A percentile compares a stretch with the other conserved stretches of the same genome.
phyloP scores from a whole-genome alignment of 2,888 invertebrate species.

The Athetis lepigone region DNA sequence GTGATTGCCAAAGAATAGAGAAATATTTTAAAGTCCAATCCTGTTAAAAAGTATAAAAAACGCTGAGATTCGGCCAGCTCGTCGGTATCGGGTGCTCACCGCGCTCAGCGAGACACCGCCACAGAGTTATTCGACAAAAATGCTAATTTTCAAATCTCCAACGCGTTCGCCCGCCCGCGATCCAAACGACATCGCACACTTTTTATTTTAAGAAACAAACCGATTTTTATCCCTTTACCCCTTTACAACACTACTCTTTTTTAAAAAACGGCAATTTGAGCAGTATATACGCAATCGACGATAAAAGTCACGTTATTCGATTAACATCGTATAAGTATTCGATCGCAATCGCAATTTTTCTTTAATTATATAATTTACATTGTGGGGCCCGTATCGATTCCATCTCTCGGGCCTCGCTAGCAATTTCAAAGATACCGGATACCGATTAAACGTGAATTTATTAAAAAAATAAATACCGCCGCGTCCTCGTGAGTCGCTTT shows the following conservation, averaged over 20 bases:
- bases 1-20: slow-evolving; percentile 73
- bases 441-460: slow-evolving; percentile 84
- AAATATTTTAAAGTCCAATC: slow-evolving; percentile 85
- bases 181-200: slow-evolving; percentile 81
- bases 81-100: slow-evolving; percentile 86
- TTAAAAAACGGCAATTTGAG: slow-evolving; percentile 67
- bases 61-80: slow-evolving; percentile 78
- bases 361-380: slow-evolving; percentile 89
- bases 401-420: slow-evolving; percentile 81
- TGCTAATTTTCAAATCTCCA: slow-evolving; percentile 90
- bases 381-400: slow-evolving; percentile 80
- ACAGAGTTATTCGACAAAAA: slow-evolving; percentile 90
- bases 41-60: slow-evolving; percentile 81
- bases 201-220: slow-evolving; percentile 81
- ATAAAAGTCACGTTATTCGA: slow-evolving; percentile 79
- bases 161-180: slow-evolving; percentile 83
- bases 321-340: slow-evolving; percentile 79
- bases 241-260: slow-evolving; percentile 53
- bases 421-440: slow-evolving; percentile 85
- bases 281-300: slow-evolving; percentile 73
- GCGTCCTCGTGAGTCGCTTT: slow-evolving; percentile 72
- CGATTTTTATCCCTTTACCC: slow-evolving; percentile 64
- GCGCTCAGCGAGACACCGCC: slow-evolving; percentile 86
- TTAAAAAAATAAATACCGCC: slow-evolving; percentile 79
- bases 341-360: slow-evolving; percentile 84